Percentiles rank a stretch among this genome's conserved stretches.
Conservation (phyloP, 2,113 vertebrate genomes). For the Xiphorhynchus elegans region DNA sequence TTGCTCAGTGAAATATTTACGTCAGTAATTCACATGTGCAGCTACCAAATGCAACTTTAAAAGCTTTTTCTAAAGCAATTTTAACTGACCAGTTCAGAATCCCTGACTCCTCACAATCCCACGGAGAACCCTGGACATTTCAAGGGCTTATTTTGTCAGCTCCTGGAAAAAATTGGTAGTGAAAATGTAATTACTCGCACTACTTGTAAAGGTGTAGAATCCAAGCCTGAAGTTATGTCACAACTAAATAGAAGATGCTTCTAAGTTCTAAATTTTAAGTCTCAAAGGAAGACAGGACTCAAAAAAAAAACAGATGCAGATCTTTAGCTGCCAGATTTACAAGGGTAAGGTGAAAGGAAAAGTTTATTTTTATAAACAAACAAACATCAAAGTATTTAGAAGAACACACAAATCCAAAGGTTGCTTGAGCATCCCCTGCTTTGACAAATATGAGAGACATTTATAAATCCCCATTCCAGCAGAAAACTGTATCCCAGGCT, state of each 20-base stretch:
- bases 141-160: neutral
- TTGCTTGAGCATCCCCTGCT: neutral
- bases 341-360: neutral
- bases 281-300: neutral
- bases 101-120: neutral
- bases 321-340: neutral
- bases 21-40: neutral
- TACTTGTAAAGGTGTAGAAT: neutral
- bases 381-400: neutral
- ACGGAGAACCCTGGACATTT: neutral
- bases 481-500: neutral
- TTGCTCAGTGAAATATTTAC: neutral
- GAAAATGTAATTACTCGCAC: neutral
- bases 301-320: neutral
- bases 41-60: neutral
- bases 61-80: neutral
- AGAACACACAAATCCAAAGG: neutral
- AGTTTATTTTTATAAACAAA: neutral
- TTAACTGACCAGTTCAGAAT: neutral
- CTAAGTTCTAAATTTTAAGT: neutral
- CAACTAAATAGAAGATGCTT: fast-evolving
- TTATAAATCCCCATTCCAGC: neutral
- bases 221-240: neutral
- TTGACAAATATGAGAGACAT: neutral
- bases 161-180: neutral